phyloP scores from a whole-genome alignment of 2,797 vertebrate genomes.

The Halcyon leucocephala region DNA sequence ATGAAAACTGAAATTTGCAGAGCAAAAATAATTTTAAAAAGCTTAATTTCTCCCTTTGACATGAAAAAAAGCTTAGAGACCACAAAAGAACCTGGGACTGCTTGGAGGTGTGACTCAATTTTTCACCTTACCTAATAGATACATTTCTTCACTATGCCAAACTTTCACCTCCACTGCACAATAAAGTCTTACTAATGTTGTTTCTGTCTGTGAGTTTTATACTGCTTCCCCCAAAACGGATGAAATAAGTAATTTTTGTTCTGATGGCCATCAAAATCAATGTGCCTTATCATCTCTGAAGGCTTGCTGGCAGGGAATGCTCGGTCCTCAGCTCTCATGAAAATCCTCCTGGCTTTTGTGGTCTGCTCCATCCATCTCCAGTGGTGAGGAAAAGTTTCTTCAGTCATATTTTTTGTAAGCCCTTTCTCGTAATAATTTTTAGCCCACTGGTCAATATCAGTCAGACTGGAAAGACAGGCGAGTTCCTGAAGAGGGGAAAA shows the following conservation, averaged over 20 bases:
- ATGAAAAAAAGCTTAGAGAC: background rate
- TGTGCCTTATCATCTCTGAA: background rate
- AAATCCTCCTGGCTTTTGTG: background rate
- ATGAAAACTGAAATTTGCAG: background rate
- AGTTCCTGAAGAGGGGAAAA: background rate
- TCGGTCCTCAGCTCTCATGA: background rate
- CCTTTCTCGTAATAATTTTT: background rate
- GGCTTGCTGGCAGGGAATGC: background rate
- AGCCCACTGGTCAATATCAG: background rate
- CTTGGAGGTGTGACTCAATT: background rate
- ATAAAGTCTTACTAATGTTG: background rate
- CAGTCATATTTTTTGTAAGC: background rate
- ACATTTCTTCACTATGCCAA: background rate
- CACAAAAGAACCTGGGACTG: background rate
- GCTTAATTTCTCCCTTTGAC: background rate
- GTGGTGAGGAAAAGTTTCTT: background rate
- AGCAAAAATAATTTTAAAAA: background rate
- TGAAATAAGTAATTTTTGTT: background rate
- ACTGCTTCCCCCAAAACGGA: background rate
- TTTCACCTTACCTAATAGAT: background rate
- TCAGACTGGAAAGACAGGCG: background rate
- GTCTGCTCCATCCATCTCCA: background rate
- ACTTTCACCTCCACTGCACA: background rate
- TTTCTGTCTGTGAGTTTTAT: background rate
- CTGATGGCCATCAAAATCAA: background rate